These are phyloP conservation scores for Epizoanthus illoricatus DNA, from an alignment of 92 coral and sea anemone species.

Conservation along the genomic window DNA sequence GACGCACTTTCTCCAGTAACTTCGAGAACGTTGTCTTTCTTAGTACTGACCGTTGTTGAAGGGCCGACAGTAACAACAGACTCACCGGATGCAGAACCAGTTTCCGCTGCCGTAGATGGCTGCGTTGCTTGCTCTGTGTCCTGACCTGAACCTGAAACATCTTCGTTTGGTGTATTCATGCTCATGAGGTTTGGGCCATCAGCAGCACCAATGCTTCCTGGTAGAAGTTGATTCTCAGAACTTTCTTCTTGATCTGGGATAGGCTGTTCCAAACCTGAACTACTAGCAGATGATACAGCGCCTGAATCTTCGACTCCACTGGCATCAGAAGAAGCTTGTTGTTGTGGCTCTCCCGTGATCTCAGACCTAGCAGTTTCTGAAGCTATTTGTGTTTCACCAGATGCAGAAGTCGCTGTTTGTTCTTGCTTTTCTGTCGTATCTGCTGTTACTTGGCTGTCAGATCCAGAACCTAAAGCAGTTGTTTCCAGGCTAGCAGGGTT, in stretches of 20 bases:
- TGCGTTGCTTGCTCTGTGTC: conserved; percentile 29
- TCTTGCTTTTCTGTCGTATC: not conserved
- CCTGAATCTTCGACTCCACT: conserved; percentile 3
- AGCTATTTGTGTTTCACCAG: not conserved
- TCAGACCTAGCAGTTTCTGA: conserved; percentile 14
- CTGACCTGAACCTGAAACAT: conserved; percentile 61
- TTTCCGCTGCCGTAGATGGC: conserved; percentile 43
- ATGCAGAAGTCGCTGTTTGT: not conserved
- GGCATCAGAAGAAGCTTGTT: conserved; percentile 12
- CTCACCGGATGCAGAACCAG: conserved; percentile 63
- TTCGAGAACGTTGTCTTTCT: conserved; percentile 19
- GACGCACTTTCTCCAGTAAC: conserved; percentile 25
- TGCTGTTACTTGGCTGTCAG: conserved; percentile 1
- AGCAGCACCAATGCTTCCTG: conserved; percentile 36
- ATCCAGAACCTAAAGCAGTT: conserved; percentile 19
- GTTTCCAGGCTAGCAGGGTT: conserved; percentile 37
- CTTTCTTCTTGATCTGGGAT: conserved; percentile 16
- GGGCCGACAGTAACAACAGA: conserved; percentile 27
- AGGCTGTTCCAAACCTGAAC: conserved; percentile 3
- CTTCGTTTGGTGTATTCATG: conserved; percentile 71
- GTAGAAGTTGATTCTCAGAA: conserved; percentile 35
- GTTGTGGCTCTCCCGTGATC: conserved; percentile 25
- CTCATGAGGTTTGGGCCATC: conserved; percentile 88
- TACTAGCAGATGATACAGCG: conserved; percentile 17
- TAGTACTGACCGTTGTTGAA: not conserved